Evolutionary conservation across 1,140 invertebrate genomes (phyloP).

Genomic region (Pemphigus obesinymphae): DNA sequence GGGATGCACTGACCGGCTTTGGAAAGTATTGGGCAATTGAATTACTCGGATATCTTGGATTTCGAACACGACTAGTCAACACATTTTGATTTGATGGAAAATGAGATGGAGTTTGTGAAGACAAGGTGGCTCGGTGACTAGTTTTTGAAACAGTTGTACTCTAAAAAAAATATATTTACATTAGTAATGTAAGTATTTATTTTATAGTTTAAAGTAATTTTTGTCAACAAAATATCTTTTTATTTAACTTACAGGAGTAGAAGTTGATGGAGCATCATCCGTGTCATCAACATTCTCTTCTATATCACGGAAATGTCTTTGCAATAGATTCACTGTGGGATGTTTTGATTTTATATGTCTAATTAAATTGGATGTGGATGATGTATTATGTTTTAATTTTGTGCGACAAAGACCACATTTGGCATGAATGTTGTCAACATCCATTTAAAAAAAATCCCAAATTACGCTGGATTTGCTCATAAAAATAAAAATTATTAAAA

Average conservation of each 20-base stretch:
- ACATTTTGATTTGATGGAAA: too few species aligned
- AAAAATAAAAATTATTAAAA: too few species aligned
- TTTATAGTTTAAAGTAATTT: neutral
- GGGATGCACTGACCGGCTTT: neutral
- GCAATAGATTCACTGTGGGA: neutral
- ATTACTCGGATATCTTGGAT: too few species aligned
- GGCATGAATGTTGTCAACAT: neutral
- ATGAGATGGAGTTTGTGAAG: too few species aligned
- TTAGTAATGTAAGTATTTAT: neutral
- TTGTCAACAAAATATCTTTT: neutral
- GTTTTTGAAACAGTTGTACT: too few species aligned
- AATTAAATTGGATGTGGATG: neutral
- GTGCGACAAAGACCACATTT: neutral
- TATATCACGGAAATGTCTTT: neutral
- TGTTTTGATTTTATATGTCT: neutral
- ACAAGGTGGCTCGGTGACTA: too few species aligned
- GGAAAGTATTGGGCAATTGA: too few species aligned
- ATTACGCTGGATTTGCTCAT: too few species aligned
- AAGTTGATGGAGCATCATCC: neutral
- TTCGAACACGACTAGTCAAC: too few species aligned
- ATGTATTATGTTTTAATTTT: neutral
- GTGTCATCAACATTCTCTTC: neutral
- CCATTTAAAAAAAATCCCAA: too few species aligned
- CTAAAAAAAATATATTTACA: too few species aligned
- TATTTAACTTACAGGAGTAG: neutral